These are phyloP conservation scores for Poeciliopsis retropinna DNA, from an alignment of 2,113 vertebrate species.

Conservation along the genomic window DNA sequence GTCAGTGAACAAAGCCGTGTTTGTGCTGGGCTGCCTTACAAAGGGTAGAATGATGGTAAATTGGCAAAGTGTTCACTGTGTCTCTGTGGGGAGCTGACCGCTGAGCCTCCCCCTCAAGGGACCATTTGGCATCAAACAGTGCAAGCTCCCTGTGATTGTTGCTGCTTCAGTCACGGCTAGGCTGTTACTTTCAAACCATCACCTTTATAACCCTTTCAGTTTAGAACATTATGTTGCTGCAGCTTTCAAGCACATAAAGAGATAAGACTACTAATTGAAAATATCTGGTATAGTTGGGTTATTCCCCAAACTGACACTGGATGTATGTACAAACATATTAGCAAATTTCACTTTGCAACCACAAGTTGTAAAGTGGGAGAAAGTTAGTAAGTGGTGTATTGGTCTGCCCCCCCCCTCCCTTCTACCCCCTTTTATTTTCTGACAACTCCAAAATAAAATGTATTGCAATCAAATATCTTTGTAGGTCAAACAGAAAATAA, in stretches of 20 bases:
- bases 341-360: background rate
- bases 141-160: slow-evolving; percentile 70
- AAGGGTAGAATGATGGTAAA: slow-evolving; percentile 69
- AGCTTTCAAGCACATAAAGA: slow-evolving; percentile 39
- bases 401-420: too few relatives aligned
- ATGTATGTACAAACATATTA: slow-evolving; percentile 12
- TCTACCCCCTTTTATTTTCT: too few relatives aligned
- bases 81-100: slow-evolving; percentile 63
- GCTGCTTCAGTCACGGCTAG: slow-evolving; percentile 54
- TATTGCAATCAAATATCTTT: background rate
- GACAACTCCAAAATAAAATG: background rate
- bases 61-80: slow-evolving; percentile 64
- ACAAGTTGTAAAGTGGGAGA: background rate
- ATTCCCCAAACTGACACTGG: slow-evolving; percentile 32
- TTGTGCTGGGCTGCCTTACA: slow-evolving; percentile 69
- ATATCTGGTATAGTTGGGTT: slow-evolving; percentile 30
- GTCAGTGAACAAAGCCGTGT: slow-evolving; percentile 75
- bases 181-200: slow-evolving; percentile 68
- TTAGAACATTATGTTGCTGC: slow-evolving; percentile 45
- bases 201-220: slow-evolving; percentile 64
- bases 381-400: too few relatives aligned
- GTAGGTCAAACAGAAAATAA: background rate
- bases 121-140: slow-evolving; percentile 70
- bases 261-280: slow-evolving; percentile 48
- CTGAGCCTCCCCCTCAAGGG: slow-evolving; percentile 64